These are phyloP conservation scores for Pomatostomus ruficeps DNA, from an alignment of 2,113 vertebrate species.

Conservation along the genomic window DNA sequence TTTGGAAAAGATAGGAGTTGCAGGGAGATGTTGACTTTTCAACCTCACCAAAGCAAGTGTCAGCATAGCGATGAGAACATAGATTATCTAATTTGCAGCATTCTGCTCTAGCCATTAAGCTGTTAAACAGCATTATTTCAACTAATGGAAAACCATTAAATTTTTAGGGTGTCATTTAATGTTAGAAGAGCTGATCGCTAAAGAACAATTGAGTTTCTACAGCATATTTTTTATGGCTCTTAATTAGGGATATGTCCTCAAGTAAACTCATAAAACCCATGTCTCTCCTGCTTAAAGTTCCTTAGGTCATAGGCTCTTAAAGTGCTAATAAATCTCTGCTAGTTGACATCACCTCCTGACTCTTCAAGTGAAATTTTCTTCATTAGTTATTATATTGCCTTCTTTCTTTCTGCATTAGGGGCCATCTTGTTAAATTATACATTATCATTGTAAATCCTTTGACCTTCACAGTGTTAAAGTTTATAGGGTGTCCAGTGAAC, in stretches of 20 bases:
- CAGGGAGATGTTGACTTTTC: slow-evolving; percentile 3
- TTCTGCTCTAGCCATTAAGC: slow-evolving; percentile 8
- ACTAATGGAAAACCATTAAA: slow-evolving; percentile 48
- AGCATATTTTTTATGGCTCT: slow-evolving; percentile 7
- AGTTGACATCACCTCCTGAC: background rate
- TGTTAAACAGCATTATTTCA: slow-evolving; percentile 40
- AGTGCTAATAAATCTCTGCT: background rate
- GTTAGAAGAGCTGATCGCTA: background rate
- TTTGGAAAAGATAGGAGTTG: background rate
- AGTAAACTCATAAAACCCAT: slow-evolving; percentile 1
- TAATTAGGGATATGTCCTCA: slow-evolving; percentile 44
- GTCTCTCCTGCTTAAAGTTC: background rate
- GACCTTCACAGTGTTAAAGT: background rate
- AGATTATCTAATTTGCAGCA: slow-evolving; percentile 22
- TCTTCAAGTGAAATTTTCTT: background rate
- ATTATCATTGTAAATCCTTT: background rate
- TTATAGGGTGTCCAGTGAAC: background rate
- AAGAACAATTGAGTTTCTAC: slow-evolving; percentile 10
- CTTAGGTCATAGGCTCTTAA: background rate
- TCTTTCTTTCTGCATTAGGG: background rate
- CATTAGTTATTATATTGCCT: background rate
- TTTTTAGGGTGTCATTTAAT: slow-evolving; percentile 23
- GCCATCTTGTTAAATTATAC: background rate
- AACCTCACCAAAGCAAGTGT: slow-evolving; percentile 3
- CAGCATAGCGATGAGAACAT: background rate